Conservation (phyloP, 2,797 vertebrate genomes). For the Phyllotis vaccarum region DNA sequence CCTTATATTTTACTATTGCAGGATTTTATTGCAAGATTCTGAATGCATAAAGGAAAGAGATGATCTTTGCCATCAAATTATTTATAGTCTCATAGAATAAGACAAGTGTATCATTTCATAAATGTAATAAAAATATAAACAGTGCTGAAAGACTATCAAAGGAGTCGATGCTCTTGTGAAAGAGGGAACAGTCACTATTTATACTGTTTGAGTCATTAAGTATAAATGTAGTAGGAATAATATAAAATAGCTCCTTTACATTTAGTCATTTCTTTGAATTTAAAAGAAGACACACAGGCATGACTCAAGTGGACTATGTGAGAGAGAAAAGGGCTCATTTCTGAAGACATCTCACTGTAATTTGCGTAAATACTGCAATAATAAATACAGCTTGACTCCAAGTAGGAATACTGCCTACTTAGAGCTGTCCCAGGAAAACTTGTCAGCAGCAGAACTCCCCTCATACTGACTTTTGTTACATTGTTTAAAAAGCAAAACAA, state of each 20-base stretch:
- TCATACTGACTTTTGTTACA: not conserved
- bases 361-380: not conserved
- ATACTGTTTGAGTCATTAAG: not conserved
- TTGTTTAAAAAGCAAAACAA: not conserved
- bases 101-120: not conserved
- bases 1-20: slow-evolving; percentile 24
- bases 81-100: slow-evolving; percentile 20
- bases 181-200: not conserved
- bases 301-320: not conserved
- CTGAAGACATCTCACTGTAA: not conserved
- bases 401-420: not conserved
- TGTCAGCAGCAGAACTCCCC: not conserved
- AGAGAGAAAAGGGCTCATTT: not conserved
- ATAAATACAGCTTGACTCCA: not conserved
- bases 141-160: not conserved
- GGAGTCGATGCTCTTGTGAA: not conserved
- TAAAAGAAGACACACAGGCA: not conserved
- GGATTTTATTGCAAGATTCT: not conserved
- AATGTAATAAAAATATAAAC: not conserved
- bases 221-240: not conserved
- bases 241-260: slow-evolving; percentile 5
- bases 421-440: not conserved
- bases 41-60: not conserved
- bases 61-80: not conserved
- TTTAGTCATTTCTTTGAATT: not conserved